Evolutionary conservation across 2,888 invertebrate genomes (phyloP).

Genomic region (Eupelmus urozonus): DNA sequence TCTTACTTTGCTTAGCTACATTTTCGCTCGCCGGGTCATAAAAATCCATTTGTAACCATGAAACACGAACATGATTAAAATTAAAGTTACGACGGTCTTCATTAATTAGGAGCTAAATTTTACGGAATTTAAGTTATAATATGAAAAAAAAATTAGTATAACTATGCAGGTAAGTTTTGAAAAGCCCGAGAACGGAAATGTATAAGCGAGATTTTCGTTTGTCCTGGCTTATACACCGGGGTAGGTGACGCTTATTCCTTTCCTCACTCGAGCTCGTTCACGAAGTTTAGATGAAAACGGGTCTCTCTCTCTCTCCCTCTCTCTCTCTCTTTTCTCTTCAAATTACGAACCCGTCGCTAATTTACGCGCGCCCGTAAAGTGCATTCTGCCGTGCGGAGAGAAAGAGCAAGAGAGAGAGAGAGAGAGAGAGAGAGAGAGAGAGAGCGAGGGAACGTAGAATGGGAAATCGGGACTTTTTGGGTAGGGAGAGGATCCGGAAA

Average conservation of each 20-base stretch:
- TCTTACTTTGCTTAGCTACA: too few species aligned
- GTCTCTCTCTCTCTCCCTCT: background rate
- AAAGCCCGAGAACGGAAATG: too few species aligned
- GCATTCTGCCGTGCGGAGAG: constrained; percentile 26
- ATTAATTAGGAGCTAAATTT: too few species aligned
- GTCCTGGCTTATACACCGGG: constrained; percentile 8
- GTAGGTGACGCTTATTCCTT: constrained; percentile 30
- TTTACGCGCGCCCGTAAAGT: constrained; percentile 53
- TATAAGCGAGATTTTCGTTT: constrained; percentile 20
- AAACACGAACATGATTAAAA: too few species aligned
- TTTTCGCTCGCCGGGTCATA: too few species aligned
- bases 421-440: background rate
- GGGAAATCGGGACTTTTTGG: constrained; percentile 15
- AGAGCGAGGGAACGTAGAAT: background rate
- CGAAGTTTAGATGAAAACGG: constrained; percentile 53
- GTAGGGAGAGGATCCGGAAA: constrained; percentile 26
- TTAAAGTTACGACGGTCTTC: too few species aligned
- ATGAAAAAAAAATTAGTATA: too few species aligned
- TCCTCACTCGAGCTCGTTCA: constrained; percentile 13
- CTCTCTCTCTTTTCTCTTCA: constrained; percentile 12
- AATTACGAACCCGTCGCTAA: constrained; percentile 49
- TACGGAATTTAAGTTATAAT: too few species aligned
- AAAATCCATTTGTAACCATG: too few species aligned
- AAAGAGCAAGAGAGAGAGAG: constrained; percentile 1
- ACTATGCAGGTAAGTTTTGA: too few species aligned